These are phyloP conservation scores for Neomonachus schauinslandi DNA, from an alignment of 2,113 vertebrate species.

Conservation along the genomic window DNA sequence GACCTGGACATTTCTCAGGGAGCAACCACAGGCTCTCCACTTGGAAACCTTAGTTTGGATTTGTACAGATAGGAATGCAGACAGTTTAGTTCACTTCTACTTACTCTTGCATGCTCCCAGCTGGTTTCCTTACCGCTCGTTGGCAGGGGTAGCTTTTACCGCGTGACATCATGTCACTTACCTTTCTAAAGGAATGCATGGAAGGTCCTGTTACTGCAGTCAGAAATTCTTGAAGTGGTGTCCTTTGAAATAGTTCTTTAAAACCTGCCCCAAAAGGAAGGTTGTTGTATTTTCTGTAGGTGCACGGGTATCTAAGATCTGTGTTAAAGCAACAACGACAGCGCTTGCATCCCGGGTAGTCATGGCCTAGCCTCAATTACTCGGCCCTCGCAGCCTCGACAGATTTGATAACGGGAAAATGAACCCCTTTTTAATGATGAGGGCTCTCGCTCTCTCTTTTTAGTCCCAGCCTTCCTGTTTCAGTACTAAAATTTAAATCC, in stretches of 20 bases:
- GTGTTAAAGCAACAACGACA: neutral
- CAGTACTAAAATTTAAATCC: neutral
- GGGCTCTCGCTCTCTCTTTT: neutral
- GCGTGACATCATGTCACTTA: neutral
- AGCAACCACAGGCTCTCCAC: constrained; percentile 49
- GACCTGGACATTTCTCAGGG: constrained; percentile 18
- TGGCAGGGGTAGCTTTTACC: constrained; percentile 20
- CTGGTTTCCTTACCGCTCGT: neutral
- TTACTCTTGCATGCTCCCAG: neutral
- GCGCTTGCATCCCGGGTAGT: neutral
- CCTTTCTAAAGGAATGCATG: constrained; percentile 9
- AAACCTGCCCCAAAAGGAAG: neutral
- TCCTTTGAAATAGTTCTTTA: constrained; percentile 70
- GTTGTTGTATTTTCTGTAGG: neutral
- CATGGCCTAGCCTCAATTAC: neutral
- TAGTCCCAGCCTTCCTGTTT: neutral
- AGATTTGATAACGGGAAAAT: neutral
- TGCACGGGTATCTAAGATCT: neutral
- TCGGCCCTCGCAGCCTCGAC: neutral
- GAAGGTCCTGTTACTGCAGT: neutral
- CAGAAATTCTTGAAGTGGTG: constrained; percentile 1
- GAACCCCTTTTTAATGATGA: neutral
- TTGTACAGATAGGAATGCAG: neutral
- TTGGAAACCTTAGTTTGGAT: neutral
- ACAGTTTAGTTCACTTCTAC: neutral